These are phyloP conservation scores for Pheosia gnoma DNA, from an alignment of 2,888 invertebrate genomes.

Conservation along the genomic window DNA sequence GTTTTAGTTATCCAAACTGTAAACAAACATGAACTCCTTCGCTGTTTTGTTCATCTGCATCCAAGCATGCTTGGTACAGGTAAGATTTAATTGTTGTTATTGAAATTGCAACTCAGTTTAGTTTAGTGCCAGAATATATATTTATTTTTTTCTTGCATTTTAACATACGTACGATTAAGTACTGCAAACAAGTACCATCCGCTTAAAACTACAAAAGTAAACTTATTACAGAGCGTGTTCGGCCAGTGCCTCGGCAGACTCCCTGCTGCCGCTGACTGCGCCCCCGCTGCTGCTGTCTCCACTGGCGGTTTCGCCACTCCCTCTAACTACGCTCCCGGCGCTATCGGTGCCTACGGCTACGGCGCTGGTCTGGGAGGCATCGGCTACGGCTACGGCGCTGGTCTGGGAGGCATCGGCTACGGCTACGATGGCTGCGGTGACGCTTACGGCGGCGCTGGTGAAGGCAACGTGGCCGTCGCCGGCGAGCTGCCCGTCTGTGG, in stretches of 20 bases:
- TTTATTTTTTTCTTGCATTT: too few species aligned
- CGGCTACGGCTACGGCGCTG: conserved; percentile 14
- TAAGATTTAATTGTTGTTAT: not conserved
- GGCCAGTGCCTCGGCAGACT: too few species aligned
- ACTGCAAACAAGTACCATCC: too few species aligned
- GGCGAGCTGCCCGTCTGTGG: conserved; percentile 46
- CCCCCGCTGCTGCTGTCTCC: too few species aligned
- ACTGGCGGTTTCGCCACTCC: too few species aligned
- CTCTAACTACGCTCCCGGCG: conserved; percentile 11
- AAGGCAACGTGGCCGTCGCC: conserved; percentile 38
- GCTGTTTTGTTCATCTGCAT: conserved; percentile 22
- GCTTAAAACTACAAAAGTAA: too few species aligned
- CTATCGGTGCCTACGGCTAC: too few species aligned
- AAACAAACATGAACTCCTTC: conserved; percentile 23
- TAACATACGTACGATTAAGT: too few species aligned
- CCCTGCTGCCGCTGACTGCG: too few species aligned
- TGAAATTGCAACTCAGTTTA: too few species aligned
- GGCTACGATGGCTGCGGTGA: conserved; percentile 10
- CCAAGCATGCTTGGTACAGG: conserved; percentile 25
- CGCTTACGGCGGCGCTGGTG: conserved; percentile 37
- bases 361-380: conserved; percentile 15
- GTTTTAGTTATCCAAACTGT: conserved; percentile 7
- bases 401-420: not conserved
- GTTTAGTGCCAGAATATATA: too few species aligned
- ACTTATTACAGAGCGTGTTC: too few species aligned